These are phyloP conservation scores for Leptopilina syphax DNA, from an alignment of 2,888 invertebrate species.

Conservation along the genomic window DNA sequence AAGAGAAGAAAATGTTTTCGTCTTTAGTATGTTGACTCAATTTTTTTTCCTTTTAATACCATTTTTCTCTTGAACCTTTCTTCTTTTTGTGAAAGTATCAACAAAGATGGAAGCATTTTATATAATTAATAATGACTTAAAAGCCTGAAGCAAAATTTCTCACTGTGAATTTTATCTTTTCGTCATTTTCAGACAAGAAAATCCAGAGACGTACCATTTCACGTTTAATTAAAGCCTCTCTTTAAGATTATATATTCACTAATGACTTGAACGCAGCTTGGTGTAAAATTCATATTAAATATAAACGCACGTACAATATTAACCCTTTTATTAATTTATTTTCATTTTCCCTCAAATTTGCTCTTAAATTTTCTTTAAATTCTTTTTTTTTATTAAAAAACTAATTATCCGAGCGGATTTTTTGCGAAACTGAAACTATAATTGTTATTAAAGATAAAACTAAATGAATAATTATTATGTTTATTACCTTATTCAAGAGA, in stretches of 20 bases:
- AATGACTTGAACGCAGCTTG: not conserved
- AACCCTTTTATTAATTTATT: no score
- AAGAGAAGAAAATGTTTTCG: not conserved
- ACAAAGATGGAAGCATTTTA: not conserved
- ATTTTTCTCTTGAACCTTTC: not conserved
- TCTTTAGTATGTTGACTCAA: not conserved
- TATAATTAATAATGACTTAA: constrained; percentile 8
- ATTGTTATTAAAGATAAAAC: no score
- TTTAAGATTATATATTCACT: not conserved
- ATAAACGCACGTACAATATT: not conserved
- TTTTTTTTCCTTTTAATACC: not conserved
- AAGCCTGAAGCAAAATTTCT: not conserved
- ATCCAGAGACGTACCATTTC: not conserved
- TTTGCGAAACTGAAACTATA: no score
- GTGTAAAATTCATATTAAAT: not conserved
- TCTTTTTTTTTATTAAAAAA: no score
- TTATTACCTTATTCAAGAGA: not conserved
- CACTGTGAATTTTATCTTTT: not conserved
- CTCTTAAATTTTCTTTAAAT: no score
- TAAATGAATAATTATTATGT: no score
- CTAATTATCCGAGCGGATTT: no score
- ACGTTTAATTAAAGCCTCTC: constrained; percentile 24
- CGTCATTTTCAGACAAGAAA: constrained; percentile 14
- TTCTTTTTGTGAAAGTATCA: no score
- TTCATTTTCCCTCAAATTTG: no score